Conservation (phyloP, 1,140 invertebrate genomes). For the Eumeta japonica region DNA sequence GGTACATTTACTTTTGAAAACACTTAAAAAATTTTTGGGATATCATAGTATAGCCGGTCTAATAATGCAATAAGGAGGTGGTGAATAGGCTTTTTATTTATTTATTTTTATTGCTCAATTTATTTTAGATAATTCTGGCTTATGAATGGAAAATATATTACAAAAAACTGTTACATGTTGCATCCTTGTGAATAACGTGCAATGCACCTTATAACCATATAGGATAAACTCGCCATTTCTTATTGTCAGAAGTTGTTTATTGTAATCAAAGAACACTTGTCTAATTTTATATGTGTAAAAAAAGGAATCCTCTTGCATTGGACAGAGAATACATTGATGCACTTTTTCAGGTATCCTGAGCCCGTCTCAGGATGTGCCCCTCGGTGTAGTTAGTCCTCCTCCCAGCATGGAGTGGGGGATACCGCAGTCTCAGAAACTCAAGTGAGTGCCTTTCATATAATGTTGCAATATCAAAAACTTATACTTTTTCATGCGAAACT, state of each 20-base stretch:
- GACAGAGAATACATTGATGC: background rate
- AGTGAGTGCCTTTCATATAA: conserved; percentile 86
- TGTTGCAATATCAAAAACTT: background rate
- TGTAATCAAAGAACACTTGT: background rate
- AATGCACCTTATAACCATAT: background rate
- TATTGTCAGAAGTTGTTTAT: background rate
- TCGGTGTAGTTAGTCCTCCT: conserved; percentile 39
- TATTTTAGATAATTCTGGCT: too few species aligned
- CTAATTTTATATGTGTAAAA: background rate
- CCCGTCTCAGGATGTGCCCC: conserved; percentile 28
- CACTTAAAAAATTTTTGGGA: too few species aligned
- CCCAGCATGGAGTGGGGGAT: conserved; percentile 76
- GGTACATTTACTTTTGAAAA: too few species aligned
- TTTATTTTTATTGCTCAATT: too few species aligned
- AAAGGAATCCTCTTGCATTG: background rate
- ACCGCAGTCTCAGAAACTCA: conserved; percentile 85
- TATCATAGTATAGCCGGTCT: too few species aligned
- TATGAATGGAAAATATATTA: background rate
- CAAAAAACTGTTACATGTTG: background rate
- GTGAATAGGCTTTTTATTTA: too few species aligned
- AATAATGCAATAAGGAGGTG: too few species aligned
- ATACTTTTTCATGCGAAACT: background rate
- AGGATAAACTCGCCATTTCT: too few species aligned
- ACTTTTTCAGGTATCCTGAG: conserved; percentile 15
- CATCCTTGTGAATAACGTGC: background rate